Evolutionary conservation across 2,113 vertebrate species (phyloP).

Genomic region (Spea bombifrons): DNA sequence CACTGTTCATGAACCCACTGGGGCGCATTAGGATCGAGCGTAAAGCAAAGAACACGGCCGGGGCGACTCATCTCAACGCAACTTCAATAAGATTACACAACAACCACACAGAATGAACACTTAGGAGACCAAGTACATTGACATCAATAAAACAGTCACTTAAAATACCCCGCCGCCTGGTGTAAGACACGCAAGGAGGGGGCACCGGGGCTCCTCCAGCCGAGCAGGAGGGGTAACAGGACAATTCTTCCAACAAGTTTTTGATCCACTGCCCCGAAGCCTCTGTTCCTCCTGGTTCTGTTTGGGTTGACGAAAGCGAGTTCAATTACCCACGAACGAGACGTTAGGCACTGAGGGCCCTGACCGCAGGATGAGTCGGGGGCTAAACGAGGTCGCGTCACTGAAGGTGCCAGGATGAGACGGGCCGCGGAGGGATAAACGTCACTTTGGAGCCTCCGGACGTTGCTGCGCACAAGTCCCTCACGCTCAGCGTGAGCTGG

Average conservation of each 20-base stretch:
- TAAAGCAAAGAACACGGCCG: not conserved
- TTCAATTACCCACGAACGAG: not conserved
- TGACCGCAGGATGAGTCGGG: not conserved
- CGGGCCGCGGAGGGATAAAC: too few species aligned
- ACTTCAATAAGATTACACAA: constrained; percentile 24
- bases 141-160: not conserved
- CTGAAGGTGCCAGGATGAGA: too few species aligned
- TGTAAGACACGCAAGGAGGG: not conserved
- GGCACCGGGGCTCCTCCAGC: not conserved
- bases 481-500: not conserved
- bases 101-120: constrained; percentile 7
- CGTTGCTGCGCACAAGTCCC: not conserved
- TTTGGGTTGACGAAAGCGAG: too few species aligned
- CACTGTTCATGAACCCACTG: not conserved
- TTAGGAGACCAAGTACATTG: not conserved
- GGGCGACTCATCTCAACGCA: not conserved
- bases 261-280: too few species aligned
- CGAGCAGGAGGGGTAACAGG: not conserved
- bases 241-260: too few species aligned
- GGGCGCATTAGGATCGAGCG: not conserved
- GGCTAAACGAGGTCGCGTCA: too few species aligned
- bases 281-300: too few species aligned
- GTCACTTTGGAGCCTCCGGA: too few species aligned
- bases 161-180: not conserved
- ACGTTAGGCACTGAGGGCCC: not conserved